phyloP scores from a whole-genome alignment of 2,888 invertebrate species.

The Vannuccia rotundouncinata region DNA sequence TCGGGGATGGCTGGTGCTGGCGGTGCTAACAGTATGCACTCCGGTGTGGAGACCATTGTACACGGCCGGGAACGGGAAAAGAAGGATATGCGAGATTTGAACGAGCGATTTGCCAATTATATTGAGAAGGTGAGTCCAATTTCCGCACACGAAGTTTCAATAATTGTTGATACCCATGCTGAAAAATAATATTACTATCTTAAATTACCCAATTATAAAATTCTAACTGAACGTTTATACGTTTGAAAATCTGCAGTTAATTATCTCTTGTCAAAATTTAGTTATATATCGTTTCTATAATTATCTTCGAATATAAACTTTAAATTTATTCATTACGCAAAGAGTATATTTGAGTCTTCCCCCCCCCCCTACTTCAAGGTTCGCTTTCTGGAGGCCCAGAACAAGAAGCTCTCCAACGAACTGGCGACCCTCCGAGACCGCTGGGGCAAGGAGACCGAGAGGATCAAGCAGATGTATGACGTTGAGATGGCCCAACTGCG shows the following conservation, averaged over 20 bases:
- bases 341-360: too few species aligned
- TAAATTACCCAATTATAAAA: too few species aligned
- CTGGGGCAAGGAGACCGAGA: constrained; percentile 53
- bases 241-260: too few species aligned
- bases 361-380: constrained; percentile 41
- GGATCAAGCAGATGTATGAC: constrained; percentile 57
- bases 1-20: neutral
- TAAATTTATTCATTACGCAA: too few species aligned
- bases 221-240: too few species aligned
- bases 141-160: too few species aligned
- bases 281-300: too few species aligned
- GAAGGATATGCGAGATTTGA: constrained; percentile 59
- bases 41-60: constrained; percentile 54
- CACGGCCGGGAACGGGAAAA: constrained; percentile 58
- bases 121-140: constrained; percentile 56
- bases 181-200: neutral
- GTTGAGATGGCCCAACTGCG: constrained; percentile 58
- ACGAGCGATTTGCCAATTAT: constrained; percentile 60
- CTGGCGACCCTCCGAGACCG: constrained; percentile 51
- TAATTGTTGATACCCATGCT: neutral
- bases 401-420: constrained; percentile 53
- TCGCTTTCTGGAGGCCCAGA: constrained; percentile 57
- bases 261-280: too few species aligned
- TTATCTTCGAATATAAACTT: too few species aligned
- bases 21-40: neutral